Evolutionary conservation across 1,140 invertebrate species (phyloP).

Genomic region (Eumeta japonica): DNA sequence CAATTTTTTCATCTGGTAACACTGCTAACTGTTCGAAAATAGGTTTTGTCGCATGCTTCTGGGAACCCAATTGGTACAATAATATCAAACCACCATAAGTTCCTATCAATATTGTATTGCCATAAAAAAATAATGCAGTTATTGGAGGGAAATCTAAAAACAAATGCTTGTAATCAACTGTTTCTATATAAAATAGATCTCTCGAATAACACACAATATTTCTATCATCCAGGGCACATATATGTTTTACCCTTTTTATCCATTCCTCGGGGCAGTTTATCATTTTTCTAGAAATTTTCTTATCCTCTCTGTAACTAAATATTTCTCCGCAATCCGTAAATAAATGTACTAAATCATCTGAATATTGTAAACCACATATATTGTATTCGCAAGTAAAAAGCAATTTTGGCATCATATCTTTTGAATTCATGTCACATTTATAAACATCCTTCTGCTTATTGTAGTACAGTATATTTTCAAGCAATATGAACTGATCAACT

Average conservation of each 20-base stretch:
- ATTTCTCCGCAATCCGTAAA: conserved; percentile 40
- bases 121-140: conserved; percentile 40
- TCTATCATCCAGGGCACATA: conserved; percentile 27
- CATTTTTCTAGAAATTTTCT: conserved; percentile 15
- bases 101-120: conserved; percentile 30
- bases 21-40: conserved; percentile 30
- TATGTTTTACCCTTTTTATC: conserved; percentile 37
- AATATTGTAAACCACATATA: conserved; percentile 34
- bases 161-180: conserved; percentile 31
- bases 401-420: conserved; percentile 21
- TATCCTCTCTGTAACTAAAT: conserved; percentile 23
- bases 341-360: conserved; percentile 20
- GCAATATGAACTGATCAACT: conserved; percentile 33
- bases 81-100: conserved; percentile 30
- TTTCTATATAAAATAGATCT: conserved; percentile 38
- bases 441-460: conserved; percentile 31
- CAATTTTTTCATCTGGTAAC: conserved; percentile 33
- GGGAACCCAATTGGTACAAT: conserved; percentile 30
- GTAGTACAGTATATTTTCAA: conserved; percentile 23
- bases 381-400: conserved; percentile 30
- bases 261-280: conserved; percentile 34
- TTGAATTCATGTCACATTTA: conserved; percentile 25
- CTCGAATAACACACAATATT: conserved; percentile 45
- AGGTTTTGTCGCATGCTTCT: conserved; percentile 23
- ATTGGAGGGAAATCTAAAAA: conserved; percentile 38